Evolutionary conservation across 2,113 vertebrate genomes (phyloP).

Genomic region (Colius striatus): DNA sequence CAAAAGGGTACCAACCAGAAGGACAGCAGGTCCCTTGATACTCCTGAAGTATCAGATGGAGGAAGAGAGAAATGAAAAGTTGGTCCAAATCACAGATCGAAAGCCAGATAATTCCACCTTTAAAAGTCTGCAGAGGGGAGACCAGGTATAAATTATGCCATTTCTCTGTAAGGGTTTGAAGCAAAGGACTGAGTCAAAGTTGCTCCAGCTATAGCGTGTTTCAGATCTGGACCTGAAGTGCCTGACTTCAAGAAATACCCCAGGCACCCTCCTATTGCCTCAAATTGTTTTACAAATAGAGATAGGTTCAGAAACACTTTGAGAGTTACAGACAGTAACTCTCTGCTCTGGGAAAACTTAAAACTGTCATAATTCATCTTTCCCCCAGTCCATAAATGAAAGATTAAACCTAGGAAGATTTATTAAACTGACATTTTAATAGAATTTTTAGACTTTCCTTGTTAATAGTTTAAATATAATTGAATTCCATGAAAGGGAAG

Average conservation of each 20-base stretch:
- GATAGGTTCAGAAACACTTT: conserved; percentile 21
- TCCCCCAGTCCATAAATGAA: conserved; percentile 39
- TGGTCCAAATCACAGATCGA: neutral
- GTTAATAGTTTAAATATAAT: conserved; percentile 72
- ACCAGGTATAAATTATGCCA: rapidly evolving
- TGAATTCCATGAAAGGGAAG: conserved; percentile 55
- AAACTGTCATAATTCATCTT: conserved; percentile 68
- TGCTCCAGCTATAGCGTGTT: rapidly evolving
- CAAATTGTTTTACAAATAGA: conserved; percentile 45
- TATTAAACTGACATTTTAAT: conserved; percentile 75
- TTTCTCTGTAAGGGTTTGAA: neutral
- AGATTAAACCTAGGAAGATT: conserved; percentile 68
- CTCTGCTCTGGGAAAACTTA: conserved; percentile 56
- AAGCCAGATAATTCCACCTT: neutral
- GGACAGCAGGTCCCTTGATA: rapidly evolving
- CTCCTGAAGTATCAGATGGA: neutral
- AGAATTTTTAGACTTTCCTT: conserved; percentile 69
- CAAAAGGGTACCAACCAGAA: neutral
- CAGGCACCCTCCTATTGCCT: neutral
- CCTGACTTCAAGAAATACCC: neutral
- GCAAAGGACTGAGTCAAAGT: neutral
- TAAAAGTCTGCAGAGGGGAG: neutral
- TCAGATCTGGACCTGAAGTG: neutral
- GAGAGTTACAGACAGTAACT: conserved; percentile 32
- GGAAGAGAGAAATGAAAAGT: neutral